phyloP scores from a whole-genome alignment of 1,140 invertebrate genomes.

The Camponotus pennsylvanicus region DNA sequence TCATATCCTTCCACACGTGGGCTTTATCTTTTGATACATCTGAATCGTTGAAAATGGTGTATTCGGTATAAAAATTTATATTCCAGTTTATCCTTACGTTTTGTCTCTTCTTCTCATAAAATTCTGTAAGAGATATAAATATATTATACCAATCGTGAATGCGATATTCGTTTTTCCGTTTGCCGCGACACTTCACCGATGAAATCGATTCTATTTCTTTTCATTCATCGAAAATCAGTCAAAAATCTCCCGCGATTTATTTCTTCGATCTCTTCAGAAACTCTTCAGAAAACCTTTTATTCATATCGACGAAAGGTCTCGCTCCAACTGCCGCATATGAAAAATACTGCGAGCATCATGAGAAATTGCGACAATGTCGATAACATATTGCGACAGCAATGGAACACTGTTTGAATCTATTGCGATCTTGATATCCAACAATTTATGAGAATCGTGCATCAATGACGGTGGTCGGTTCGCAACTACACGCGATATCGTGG shows the following conservation, averaged over 20 bases:
- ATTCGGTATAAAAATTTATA: neutral
- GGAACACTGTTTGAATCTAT: conserved; percentile 4
- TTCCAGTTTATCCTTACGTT: neutral
- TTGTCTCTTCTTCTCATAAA: neutral
- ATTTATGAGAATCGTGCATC: neutral
- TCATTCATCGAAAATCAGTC: neutral
- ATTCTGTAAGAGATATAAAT: neutral
- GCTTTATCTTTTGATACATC: neutral
- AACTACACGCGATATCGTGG: conserved; percentile 65
- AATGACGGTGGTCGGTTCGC: conserved; percentile 32
- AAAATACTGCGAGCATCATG: neutral
- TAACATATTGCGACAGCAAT: neutral
- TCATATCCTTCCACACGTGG: neutral
- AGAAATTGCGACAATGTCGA: neutral
- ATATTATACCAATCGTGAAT: neutral
- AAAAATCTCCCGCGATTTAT: neutral
- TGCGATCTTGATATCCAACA: neutral
- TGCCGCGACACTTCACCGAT: neutral
- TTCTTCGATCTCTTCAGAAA: neutral
- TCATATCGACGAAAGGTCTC: conserved; percentile 12
- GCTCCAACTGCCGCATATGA: neutral
- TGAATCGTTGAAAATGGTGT: neutral
- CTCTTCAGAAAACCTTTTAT: too few relatives aligned
- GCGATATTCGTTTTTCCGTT: neutral
- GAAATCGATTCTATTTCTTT: conserved; percentile 1